These are phyloP conservation scores for Ochropleura plecta DNA, from an alignment of 2,888 invertebrate species.

Conservation along the genomic window DNA sequence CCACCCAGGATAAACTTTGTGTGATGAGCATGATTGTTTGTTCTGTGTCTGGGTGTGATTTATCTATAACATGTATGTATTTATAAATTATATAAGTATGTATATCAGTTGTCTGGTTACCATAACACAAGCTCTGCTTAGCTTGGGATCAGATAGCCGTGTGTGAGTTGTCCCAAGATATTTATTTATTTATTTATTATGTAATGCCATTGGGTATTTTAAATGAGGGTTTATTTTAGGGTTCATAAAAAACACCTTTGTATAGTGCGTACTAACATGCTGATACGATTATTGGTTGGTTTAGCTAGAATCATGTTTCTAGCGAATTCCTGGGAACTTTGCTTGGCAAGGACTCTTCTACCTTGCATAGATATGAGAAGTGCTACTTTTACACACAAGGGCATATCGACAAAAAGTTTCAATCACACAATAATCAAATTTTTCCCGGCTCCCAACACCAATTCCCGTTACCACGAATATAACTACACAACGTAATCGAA, in stretches of 20 bases:
- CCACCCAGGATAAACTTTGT: too few species aligned
- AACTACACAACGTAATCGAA: conserved; percentile 53
- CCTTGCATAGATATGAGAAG: neutral
- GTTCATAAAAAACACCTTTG: neutral
- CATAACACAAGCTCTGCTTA: too few species aligned
- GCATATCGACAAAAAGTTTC: neutral
- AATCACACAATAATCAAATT: conserved; percentile 38
- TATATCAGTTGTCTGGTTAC: too few species aligned
- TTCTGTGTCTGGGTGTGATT: too few species aligned
- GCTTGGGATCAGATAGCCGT: too few species aligned
- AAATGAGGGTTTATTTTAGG: too few species aligned
- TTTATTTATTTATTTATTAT: too few species aligned
- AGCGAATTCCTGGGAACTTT: neutral
- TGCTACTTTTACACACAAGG: neutral
- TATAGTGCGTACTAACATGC: neutral
- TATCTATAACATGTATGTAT: too few species aligned
- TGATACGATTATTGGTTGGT: neutral
- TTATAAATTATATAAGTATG: too few species aligned
- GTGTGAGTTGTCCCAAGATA: too few species aligned
- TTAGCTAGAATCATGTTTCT: neutral
- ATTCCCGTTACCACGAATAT: conserved; percentile 22
- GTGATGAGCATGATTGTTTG: too few species aligned
- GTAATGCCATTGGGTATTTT: too few species aligned
- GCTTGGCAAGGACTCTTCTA: neutral
- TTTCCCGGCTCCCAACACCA: conserved; percentile 29